phyloP scores from a whole-genome alignment of 2,797 vertebrate genomes.

The Xyrichtys novacula region DNA sequence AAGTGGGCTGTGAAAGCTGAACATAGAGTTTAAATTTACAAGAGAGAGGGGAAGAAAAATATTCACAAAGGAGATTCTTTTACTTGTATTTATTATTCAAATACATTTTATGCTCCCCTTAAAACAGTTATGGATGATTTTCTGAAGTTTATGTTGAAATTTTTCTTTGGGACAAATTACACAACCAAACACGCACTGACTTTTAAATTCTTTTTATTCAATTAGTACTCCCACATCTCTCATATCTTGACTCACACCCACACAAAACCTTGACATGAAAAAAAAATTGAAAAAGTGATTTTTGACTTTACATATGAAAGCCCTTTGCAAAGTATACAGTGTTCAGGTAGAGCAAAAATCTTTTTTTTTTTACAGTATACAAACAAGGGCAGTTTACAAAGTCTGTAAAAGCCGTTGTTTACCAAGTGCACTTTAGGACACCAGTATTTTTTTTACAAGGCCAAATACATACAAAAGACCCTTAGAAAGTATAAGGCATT shows the following conservation, averaged over 20 bases:
- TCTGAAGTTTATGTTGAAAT: neutral
- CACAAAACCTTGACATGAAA: slow-evolving; percentile 28
- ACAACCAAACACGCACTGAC: slow-evolving; percentile 11
- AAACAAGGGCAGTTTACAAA: slow-evolving; percentile 56
- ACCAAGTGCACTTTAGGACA: slow-evolving; percentile 74
- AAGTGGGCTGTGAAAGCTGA: slow-evolving; percentile 56
- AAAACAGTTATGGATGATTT: neutral
- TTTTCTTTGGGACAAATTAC: neutral
- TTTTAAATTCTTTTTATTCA: slow-evolving; percentile 41
- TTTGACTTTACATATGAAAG: slow-evolving; percentile 50
- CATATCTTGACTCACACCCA: slow-evolving; percentile 52
- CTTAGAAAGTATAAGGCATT: slow-evolving; percentile 60
- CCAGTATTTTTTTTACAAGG: slow-evolving; percentile 43
- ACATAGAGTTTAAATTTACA: slow-evolving; percentile 41
- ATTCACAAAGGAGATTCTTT: slow-evolving; percentile 29
- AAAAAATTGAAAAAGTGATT: slow-evolving; percentile 30
- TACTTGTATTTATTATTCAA: slow-evolving; percentile 18
- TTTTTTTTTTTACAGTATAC: slow-evolving; percentile 64
- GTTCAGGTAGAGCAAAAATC: slow-evolving; percentile 46
- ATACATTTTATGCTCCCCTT: slow-evolving; percentile 17
- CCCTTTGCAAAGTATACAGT: slow-evolving; percentile 70
- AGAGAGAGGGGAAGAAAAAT: slow-evolving; percentile 17
- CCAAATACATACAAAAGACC: slow-evolving; percentile 54
- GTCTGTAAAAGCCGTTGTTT: slow-evolving; percentile 44
- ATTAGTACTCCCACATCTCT: slow-evolving; percentile 62